Evolutionary conservation across 1,140 invertebrate species (phyloP).

Genomic region (Charaxes varanes): DNA sequence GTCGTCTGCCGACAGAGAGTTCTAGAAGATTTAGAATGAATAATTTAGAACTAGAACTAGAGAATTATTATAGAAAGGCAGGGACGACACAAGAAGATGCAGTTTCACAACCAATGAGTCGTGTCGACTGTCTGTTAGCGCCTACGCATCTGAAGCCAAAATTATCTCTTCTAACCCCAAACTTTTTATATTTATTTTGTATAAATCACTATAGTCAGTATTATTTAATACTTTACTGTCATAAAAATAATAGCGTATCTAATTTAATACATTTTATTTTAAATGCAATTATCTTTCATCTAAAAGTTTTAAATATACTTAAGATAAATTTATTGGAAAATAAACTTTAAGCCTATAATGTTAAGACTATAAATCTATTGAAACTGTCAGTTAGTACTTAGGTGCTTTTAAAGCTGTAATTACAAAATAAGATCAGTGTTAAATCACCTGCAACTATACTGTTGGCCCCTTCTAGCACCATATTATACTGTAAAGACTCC

Average conservation of each 20-base stretch:
- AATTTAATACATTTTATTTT: background rate
- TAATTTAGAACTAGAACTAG: too few relatives aligned
- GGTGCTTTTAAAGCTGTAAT: conserved; percentile 14
- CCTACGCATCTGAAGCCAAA: conserved; percentile 45
- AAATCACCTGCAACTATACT: conserved; percentile 33
- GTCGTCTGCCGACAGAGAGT: too few relatives aligned
- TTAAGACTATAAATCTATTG: conserved; percentile 28
- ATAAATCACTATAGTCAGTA: background rate
- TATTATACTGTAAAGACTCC: conserved; percentile 9
- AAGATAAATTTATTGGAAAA: conserved; percentile 21
- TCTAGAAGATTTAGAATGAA: too few relatives aligned
- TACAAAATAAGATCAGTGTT: conserved; percentile 31
- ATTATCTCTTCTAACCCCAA: conserved; percentile 23
- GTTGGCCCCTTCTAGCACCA: conserved; percentile 29
- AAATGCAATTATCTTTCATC: conserved; percentile 6
- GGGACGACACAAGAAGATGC: too few relatives aligned
- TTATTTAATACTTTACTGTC: too few relatives aligned
- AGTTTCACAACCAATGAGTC: conserved; percentile 62
- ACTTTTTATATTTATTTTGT: background rate
- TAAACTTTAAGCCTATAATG: conserved; percentile 3
- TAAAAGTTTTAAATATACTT: conserved; percentile 7
- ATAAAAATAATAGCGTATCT: background rate
- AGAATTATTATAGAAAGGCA: too few relatives aligned
- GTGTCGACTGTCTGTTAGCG: conserved; percentile 60
- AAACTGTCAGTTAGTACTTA: conserved; percentile 9